Evolutionary conservation across 2,888 invertebrate species (phyloP).

Genomic region (Cheilosia grossa): DNA sequence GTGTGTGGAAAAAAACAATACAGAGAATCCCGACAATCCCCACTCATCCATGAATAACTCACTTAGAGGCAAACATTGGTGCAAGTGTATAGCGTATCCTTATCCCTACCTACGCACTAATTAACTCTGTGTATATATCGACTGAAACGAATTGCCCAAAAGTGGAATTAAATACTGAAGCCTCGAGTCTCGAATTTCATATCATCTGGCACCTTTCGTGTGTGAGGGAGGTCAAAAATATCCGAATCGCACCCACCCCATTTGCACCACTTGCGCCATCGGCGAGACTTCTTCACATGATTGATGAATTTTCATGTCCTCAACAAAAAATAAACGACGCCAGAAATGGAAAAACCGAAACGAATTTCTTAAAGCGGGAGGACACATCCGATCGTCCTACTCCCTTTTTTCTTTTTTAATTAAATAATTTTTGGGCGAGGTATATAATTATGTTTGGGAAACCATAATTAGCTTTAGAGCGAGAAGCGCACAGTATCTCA

Average conservation of each 20-base stretch:
- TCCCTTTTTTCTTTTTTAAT: constrained; percentile 56
- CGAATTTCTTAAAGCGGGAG: constrained; percentile 22
- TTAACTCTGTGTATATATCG: constrained; percentile 22
- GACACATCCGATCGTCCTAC: constrained; percentile 31
- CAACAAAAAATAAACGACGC: constrained; percentile 4
- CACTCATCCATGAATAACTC: constrained; percentile 29
- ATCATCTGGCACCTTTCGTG: constrained; percentile 22
- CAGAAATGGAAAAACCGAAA: constrained; percentile 2
- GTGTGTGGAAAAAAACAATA: constrained; percentile 14
- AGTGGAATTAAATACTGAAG: constrained; percentile 31
- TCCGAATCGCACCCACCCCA: constrained; percentile 13
- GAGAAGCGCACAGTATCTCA: constrained; percentile 31
- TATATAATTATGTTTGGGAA: constrained; percentile 71
- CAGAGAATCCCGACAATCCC: background rate
- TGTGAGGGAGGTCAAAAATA: background rate
- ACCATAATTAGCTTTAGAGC: constrained; percentile 59
- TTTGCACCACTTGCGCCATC: constrained; percentile 9
- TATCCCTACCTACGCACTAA: constrained; percentile 36
- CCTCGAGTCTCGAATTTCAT: constrained; percentile 12
- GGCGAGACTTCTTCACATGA: constrained; percentile 65
- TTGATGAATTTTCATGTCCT: constrained; percentile 62
- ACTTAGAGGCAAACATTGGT: constrained; percentile 24
- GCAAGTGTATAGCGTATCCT: constrained; percentile 16
- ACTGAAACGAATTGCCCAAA: constrained; percentile 22
- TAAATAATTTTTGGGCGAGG: constrained; percentile 70